Percentiles rank a stretch among this genome's conserved stretches.
phyloP scores from a whole-genome alignment of 2,113 vertebrate species.

The Sturnira hondurensis region DNA sequence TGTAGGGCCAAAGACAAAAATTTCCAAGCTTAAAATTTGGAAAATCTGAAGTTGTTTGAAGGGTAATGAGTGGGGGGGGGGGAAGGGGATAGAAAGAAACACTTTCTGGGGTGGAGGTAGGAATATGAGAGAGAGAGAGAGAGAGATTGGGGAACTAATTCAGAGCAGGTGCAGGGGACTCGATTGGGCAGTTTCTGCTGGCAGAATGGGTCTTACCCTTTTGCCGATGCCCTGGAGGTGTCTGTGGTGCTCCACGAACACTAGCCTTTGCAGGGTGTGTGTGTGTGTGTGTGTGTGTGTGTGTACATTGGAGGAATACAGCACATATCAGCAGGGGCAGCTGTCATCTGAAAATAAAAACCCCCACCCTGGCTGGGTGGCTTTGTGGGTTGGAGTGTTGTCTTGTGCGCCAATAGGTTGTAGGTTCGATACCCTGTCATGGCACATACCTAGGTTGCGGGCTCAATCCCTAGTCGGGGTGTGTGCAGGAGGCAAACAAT shows the following conservation, averaged over 20 bases:
- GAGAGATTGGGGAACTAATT: neutral
- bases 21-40: conserved; percentile 64
- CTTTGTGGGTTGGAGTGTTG: no score
- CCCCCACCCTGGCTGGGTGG: neutral
- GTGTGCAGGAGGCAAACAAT: no score
- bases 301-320: no score
- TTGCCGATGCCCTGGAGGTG: neutral
- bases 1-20: conserved; percentile 64
- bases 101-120: neutral
- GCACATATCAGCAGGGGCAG: accelerated
- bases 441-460: no score
- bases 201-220: neutral
- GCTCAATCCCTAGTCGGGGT: no score
- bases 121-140: neutral
- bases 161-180: neutral
- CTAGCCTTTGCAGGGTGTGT: neutral
- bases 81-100: neutral
- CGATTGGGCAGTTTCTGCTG: neutral
- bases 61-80: neutral
- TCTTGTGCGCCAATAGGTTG: no score
- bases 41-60: conserved; percentile 58
- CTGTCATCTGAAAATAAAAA: neutral
- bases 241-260: neutral
- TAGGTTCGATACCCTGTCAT: no score
- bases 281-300: neutral